These are phyloP conservation scores for Acanthosepion pharaonis DNA, from an alignment of 2,888 invertebrate species.

Conservation along the genomic window DNA sequence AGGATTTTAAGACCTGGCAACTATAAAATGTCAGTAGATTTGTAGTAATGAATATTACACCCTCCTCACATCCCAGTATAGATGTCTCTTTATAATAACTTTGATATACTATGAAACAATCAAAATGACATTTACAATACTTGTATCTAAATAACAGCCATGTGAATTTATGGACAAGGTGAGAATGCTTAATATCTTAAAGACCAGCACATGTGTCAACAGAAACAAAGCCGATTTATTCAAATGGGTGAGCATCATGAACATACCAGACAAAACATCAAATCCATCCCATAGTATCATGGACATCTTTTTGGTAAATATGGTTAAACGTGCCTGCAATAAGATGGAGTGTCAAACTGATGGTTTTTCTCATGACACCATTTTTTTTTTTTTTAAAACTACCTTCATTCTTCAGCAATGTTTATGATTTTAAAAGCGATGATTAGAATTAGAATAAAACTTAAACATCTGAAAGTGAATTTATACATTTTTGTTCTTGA, in stretches of 20 bases:
- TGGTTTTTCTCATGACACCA: too few species aligned
- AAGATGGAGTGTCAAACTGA: too few species aligned
- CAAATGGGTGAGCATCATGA: background rate
- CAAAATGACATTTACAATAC: background rate
- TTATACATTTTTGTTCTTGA: too few species aligned
- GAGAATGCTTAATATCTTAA: background rate
- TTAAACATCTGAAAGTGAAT: too few species aligned
- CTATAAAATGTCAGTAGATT: background rate
- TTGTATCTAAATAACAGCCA: too few species aligned
- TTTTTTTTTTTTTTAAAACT: too few species aligned
- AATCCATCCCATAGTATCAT: too few species aligned
- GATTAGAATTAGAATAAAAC: too few species aligned
- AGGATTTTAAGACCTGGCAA: background rate
- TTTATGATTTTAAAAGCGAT: too few species aligned
- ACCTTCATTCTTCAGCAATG: too few species aligned
- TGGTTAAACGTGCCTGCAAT: too few species aligned
- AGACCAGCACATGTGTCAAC: background rate
- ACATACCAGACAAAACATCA: background rate
- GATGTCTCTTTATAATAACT: background rate
- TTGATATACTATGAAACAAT: background rate
- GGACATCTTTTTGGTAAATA: background rate
- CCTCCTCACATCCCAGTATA: background rate
- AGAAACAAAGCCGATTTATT: background rate
- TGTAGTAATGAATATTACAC: background rate
- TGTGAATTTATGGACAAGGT: background rate